A percentile compares a stretch with the other conserved stretches of the same genome.
These are phyloP conservation scores for Apamea sordens DNA, from an alignment of 2,888 invertebrate species.

Conservation along the genomic window DNA sequence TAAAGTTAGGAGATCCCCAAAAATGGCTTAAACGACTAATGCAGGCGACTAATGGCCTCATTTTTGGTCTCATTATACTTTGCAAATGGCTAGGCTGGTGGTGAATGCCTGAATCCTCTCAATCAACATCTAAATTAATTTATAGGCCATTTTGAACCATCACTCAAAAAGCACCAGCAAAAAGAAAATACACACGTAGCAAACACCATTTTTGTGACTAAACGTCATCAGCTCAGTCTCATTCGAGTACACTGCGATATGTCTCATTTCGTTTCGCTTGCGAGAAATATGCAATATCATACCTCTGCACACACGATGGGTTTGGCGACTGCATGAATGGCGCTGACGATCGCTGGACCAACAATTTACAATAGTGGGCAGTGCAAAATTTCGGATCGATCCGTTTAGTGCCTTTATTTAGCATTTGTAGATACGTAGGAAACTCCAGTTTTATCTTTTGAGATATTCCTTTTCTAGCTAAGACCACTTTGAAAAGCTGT, in stretches of 20 bases:
- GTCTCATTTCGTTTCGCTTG: constrained; percentile 31
- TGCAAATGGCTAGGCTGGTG: no score
- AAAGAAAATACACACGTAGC: not conserved
- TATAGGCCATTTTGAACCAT: no score
- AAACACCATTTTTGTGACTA: no score
- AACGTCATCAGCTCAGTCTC: not conserved
- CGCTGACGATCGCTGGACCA: not conserved
- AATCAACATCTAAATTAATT: no score
- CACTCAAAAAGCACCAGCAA: not conserved
- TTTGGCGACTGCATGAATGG: no score
- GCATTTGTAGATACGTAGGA: not conserved
- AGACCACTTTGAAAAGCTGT: no score
- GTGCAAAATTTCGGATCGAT: not conserved
- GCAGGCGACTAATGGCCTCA: no score
- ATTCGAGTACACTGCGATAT: not conserved
- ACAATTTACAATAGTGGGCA: not conserved
- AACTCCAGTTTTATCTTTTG: accelerated
- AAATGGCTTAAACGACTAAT: no score
- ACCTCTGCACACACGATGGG: not conserved
- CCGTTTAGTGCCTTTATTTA: not conserved
- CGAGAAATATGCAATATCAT: constrained; percentile 47
- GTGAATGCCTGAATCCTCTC: no score
- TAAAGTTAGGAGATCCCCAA: no score
- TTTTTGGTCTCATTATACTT: no score
- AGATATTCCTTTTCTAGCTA: not conserved